phyloP scores from a whole-genome alignment of 2,113 vertebrate genomes.

The Tragelaphus imberbis region DNA sequence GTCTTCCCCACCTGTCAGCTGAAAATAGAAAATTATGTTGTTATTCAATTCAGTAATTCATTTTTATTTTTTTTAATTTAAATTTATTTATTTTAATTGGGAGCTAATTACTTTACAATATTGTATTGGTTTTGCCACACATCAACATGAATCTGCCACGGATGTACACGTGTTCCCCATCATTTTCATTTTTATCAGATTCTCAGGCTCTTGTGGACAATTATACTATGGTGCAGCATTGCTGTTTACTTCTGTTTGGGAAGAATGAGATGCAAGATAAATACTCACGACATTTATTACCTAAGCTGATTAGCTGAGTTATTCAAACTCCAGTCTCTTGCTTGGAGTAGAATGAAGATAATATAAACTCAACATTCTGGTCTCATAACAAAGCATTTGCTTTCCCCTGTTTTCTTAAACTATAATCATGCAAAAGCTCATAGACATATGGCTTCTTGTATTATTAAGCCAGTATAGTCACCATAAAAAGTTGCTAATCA shows the following conservation, averaged over 20 bases:
- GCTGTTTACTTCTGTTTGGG: not conserved
- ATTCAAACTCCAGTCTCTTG: not conserved
- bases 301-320: not conserved
- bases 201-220: not conserved
- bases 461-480: slow-evolving; percentile 38
- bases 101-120: no score
- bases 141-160: no score
- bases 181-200: slow-evolving; percentile 20
- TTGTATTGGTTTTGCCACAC: no score
- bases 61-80: not conserved
- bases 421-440: not conserved
- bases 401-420: slow-evolving; percentile 27
- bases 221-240: not conserved
- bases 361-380: slow-evolving; percentile 19
- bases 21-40: slow-evolving; percentile 20
- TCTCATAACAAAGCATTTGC: not conserved
- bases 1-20: not conserved
- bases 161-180: not conserved
- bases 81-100: no score
- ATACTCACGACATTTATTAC: not conserved
- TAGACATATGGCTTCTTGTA: slow-evolving; percentile 1
- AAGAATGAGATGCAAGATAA: not conserved
- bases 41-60: not conserved
- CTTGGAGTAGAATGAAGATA: not conserved
- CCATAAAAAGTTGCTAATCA: slow-evolving; percentile 41